Evolutionary conservation across 2,797 vertebrate genomes (phyloP).

Genomic region (Enteromius viviparus): DNA sequence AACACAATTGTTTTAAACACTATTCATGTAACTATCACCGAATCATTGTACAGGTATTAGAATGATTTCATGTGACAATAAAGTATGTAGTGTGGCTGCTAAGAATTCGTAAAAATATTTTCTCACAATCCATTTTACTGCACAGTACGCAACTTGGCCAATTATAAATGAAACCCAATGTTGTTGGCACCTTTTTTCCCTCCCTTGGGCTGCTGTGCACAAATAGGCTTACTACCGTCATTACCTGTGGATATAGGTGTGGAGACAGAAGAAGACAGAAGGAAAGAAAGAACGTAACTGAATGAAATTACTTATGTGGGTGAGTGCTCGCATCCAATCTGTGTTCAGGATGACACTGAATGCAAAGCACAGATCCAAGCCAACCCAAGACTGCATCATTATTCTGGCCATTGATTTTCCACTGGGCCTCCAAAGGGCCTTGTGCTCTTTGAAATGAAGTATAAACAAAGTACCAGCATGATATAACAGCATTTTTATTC

Average conservation of each 20-base stretch:
- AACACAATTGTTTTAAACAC: not conserved
- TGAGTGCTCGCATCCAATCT: constrained; percentile 29
- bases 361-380: constrained; percentile 63
- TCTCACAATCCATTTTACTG: not conserved
- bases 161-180: not conserved
- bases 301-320: constrained; percentile 14
- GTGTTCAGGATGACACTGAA: constrained; percentile 59
- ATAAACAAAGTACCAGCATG: constrained; percentile 69
- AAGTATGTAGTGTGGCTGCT: not conserved
- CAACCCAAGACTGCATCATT: constrained; percentile 69
- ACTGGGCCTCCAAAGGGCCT: constrained; percentile 59
- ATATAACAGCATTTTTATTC: constrained; percentile 62
- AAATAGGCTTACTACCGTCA: not conserved
- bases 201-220: not conserved
- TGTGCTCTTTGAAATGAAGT: constrained; percentile 67
- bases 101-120: not conserved
- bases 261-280: not conserved
- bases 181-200: not conserved
- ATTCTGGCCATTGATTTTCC: constrained; percentile 75
- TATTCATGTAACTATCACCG: not conserved
- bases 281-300: not conserved
- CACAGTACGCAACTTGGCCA: not conserved
- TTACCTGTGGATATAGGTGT: not conserved
- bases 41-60: not conserved
- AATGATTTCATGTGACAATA: not conserved